Evolutionary conservation across 2,113 vertebrate genomes (phyloP), one percentile per base, ranked within the genome.

Genomic region (Xerus inauris): DNA sequence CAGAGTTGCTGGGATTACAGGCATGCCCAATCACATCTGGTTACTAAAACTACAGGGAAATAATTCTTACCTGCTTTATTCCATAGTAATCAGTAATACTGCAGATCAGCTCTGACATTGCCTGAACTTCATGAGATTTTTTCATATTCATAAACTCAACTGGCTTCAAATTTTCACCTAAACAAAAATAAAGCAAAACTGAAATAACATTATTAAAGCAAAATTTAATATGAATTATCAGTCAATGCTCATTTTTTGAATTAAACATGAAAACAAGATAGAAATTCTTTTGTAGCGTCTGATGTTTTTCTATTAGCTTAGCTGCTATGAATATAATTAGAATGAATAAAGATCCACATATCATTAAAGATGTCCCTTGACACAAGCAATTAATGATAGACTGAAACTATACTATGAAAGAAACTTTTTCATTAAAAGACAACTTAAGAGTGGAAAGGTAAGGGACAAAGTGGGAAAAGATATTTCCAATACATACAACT

Each of bases 71-170:
- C 99, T 99, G 99, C 65, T 98, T 99, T 97, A 99, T 97, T 83
- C 98, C 97, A 97, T 98, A 99, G 71, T 96, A 98, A 94, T 97
- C 98, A 0, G 99, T 98, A 89, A 99, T 97, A 95, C 89, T 97
- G 64, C 98, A 97, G 83, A 99, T 98, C 69, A 99, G 98, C 94
- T 99, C 99, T 83, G 99, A 99, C 99, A 99, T 99, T 83, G 98
- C 98, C 89, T 99, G 98, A 84, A 99, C 99, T 98, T 99, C 99
- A 97, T 99, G 99, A 30, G 99, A 99, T 92, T 99, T 99, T 98
- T 99, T 99, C 86, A 97, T 98, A 98, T 99, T 99, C 99, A 99
- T 99, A 96, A 99, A 99, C 89, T 99, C 99, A 92, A 99, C 98
- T 0, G 98, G 97, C 96, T 98, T 99, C 77, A 99, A 69, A 95